These are phyloP conservation scores for Hyles lineata DNA, from an alignment of 2,888 invertebrate species.

Conservation along the genomic window DNA sequence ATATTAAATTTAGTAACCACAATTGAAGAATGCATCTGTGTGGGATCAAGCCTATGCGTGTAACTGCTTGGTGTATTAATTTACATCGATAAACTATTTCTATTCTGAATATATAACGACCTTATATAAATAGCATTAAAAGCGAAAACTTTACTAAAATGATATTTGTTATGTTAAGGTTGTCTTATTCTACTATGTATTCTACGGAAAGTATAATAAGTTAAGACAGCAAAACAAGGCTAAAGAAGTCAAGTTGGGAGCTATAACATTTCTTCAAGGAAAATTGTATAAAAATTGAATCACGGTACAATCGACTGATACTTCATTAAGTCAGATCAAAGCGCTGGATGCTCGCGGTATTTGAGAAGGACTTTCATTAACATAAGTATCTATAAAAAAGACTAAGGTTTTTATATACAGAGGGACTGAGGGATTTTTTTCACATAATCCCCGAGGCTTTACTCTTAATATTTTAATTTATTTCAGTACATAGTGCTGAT, in stretches of 20 bases:
- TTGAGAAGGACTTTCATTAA: constrained; percentile 14
- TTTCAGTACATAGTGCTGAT: background rate
- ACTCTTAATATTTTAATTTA: background rate
- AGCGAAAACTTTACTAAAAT: too few species aligned
- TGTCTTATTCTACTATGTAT: too few species aligned
- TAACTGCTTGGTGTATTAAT: too few species aligned
- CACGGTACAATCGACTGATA: constrained; percentile 27
- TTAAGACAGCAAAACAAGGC: background rate
- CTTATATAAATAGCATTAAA: too few species aligned
- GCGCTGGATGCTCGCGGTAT: background rate
- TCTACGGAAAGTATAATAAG: too few species aligned
- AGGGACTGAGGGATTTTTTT: background rate
- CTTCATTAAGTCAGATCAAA: constrained; percentile 12
- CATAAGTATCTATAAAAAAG: background rate
- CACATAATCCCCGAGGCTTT: background rate
- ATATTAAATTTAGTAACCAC: too few species aligned
- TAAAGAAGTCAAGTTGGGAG: background rate
- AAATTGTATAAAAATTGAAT: constrained; percentile 25
- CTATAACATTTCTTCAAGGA: background rate
- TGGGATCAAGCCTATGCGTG: too few species aligned
- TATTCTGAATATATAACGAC: too few species aligned
- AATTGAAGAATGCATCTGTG: too few species aligned
- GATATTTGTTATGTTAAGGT: too few species aligned
- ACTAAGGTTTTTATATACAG: background rate
- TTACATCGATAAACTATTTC: too few species aligned